A percentile compares a stretch with the other conserved stretches of the same genome.
Conservation (phyloP, 2,888 invertebrate species). For the Drosophila incognita region DNA sequence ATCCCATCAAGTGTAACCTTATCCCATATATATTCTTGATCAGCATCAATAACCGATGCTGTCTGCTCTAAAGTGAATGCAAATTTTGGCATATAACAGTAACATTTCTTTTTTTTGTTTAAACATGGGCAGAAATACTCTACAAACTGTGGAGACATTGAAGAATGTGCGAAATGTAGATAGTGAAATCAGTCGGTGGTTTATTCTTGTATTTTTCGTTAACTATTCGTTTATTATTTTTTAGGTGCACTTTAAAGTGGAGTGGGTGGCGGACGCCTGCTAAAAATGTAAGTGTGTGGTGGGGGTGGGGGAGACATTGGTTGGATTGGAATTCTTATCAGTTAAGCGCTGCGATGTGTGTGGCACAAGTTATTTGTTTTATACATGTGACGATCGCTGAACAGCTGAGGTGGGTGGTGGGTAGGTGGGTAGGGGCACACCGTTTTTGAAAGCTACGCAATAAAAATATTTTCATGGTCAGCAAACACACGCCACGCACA, state of each 20-base stretch:
- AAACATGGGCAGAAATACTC: background rate
- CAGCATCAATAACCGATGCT: background rate
- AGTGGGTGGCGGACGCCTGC: conserved; percentile 12
- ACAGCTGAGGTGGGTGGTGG: background rate
- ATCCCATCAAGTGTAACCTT: background rate
- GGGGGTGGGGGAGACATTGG: too few relatives aligned
- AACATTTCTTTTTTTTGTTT: background rate
- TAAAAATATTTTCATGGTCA: conserved; percentile 55
- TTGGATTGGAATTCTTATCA: conserved; percentile 1
- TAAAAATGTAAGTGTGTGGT: background rate
- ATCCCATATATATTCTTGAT: background rate
- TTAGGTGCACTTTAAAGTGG: conserved; percentile 20
- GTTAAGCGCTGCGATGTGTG: background rate
- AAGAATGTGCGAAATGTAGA: background rate
- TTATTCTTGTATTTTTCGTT: background rate
- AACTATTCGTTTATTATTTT: conserved; percentile 28
- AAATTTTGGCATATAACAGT: background rate
- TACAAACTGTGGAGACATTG: background rate
- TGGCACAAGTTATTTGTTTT: conserved; percentile 2
- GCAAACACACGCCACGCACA: conserved; percentile 20
- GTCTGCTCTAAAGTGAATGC: background rate
- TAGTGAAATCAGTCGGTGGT: background rate
- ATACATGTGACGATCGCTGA: conserved; percentile 19
- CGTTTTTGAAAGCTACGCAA: conserved; percentile 54
- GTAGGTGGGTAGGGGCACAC: background rate